Conservation (phyloP, 35 echinoderm and acorn worm genomes). For the Strongylocentrotus purpuratus region DNA sequence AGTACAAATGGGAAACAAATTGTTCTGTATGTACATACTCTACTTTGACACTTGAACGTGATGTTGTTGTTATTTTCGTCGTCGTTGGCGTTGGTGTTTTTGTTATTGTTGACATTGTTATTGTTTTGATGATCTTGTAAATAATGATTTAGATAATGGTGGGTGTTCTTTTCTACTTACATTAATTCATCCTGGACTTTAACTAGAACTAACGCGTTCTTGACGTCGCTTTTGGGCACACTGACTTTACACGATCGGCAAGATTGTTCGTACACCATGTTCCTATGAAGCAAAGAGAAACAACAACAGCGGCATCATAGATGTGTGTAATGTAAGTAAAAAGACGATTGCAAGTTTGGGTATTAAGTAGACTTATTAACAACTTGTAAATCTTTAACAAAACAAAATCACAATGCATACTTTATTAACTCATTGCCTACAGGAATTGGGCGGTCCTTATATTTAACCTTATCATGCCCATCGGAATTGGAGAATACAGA, state of each 20-base stretch:
- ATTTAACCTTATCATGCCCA: no score
- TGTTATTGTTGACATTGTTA: no score
- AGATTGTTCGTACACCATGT: slow-evolving; percentile 37
- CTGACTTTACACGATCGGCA: background rate
- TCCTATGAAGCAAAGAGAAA: background rate
- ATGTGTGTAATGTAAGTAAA: background rate
- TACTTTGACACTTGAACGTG: no score
- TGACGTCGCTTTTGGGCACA: slow-evolving; percentile 8
- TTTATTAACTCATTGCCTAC: background rate
- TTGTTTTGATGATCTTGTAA: no score
- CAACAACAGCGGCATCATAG: background rate
- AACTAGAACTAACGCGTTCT: background rate
- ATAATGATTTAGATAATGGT: no score
- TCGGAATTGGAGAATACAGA: no score
- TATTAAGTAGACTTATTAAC: background rate
- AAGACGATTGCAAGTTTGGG: background rate
- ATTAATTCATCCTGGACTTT: background rate
- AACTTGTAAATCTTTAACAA: background rate
- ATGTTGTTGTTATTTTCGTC: no score
- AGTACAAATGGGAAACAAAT: no score
- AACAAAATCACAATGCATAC: background rate
- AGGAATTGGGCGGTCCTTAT: background rate
- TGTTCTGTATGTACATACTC: no score
- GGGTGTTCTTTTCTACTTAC: background rate
- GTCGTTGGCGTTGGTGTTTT: no score